Evolutionary conservation across 2,113 vertebrate genomes (phyloP).

Genomic region (Cyanoliseus patagonus): DNA sequence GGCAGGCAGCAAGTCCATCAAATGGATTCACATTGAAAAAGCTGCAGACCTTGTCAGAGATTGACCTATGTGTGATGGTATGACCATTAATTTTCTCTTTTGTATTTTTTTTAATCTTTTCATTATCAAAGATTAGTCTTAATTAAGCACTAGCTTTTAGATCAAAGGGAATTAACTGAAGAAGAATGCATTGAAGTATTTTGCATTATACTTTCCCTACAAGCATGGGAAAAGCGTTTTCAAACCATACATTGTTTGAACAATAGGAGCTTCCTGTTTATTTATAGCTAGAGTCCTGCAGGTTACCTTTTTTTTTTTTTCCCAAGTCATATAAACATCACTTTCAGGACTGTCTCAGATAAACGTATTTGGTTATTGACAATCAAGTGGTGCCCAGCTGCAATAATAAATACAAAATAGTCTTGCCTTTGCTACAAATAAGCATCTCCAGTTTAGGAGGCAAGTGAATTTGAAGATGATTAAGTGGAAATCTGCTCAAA

Average conservation of each 20-base stretch:
- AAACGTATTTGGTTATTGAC: background rate
- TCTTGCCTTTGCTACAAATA: background rate
- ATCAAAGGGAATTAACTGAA: slow-evolving; percentile 37
- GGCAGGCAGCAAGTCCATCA: background rate
- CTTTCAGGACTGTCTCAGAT: background rate
- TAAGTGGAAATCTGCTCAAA: slow-evolving; percentile 28
- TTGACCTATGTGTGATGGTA: background rate
- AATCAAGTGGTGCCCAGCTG: background rate
- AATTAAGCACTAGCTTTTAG: slow-evolving; percentile 15
- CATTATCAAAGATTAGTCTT: slow-evolving; percentile 17
- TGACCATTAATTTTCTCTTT: background rate
- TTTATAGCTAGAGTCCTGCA: background rate
- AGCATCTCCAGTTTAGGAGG: background rate
- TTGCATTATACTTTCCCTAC: background rate
- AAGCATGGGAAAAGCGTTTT: background rate
- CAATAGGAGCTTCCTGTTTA: background rate
- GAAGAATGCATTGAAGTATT: background rate
- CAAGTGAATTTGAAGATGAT: slow-evolving; percentile 16
- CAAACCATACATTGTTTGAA: background rate
- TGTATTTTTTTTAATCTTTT: background rate
- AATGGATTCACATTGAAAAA: background rate
- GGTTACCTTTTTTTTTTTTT: background rate
- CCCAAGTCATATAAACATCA: background rate
- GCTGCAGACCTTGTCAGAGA: background rate
- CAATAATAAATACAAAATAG: background rate